phyloP scores from a whole-genome alignment of 2,797 vertebrate species.

The Cynodonichthys magdalenae region DNA sequence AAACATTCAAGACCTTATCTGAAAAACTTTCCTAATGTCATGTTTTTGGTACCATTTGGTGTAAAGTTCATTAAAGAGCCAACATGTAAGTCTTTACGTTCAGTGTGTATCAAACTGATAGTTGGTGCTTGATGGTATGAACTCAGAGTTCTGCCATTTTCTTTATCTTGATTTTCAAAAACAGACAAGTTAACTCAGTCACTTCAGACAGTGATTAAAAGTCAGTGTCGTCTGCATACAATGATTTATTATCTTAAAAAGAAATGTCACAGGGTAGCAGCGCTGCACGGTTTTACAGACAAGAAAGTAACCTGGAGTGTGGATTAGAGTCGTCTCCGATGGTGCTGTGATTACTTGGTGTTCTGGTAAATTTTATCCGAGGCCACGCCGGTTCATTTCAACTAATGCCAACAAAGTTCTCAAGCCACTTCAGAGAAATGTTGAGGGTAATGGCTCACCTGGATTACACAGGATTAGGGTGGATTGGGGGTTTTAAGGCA shows the following conservation, averaged over 20 bases:
- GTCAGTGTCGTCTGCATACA: constrained; percentile 11
- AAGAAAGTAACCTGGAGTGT: neutral
- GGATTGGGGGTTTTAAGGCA: constrained; percentile 10
- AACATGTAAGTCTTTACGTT: neutral
- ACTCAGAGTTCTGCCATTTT: neutral
- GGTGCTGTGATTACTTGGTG: neutral
- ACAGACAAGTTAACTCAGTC: neutral
- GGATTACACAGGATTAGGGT: constrained; percentile 28
- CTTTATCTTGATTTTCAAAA: neutral
- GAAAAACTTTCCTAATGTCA: too few species aligned
- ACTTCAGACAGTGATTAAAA: neutral
- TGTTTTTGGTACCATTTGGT: too few species aligned
- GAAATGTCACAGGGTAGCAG: neutral
- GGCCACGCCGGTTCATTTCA: neutral
- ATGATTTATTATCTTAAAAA: neutral
- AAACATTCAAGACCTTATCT: too few species aligned
- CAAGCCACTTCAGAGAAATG: constrained; percentile 13
- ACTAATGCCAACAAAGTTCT: neutral
- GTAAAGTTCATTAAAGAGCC: neutral
- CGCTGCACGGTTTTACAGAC: neutral
- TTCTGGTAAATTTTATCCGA: constrained; percentile 8
- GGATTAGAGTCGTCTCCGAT: neutral
- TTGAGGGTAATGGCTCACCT: constrained; percentile 2
- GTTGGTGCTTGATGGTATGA: neutral
- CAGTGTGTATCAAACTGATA: neutral